Conservation (phyloP, 1,140 invertebrate genomes). For the Cherax quadricarinatus region DNA sequence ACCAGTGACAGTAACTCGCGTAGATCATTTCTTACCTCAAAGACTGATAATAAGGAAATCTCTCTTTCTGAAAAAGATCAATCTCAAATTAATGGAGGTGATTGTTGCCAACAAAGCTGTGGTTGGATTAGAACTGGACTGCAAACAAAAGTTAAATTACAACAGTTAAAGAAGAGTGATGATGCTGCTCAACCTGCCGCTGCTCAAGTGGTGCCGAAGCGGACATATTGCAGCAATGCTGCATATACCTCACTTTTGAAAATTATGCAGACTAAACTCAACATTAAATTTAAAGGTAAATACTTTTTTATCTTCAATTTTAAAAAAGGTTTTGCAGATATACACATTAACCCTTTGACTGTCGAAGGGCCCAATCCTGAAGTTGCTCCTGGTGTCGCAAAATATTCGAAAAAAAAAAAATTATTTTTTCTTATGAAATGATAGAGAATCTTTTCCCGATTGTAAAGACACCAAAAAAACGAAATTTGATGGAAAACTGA, state of each 20-base stretch:
- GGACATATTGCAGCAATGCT: conserved; percentile 33
- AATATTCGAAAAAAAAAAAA: no score
- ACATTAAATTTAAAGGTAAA: not conserved
- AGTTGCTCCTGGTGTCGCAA: no score
- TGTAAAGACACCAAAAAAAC: no score
- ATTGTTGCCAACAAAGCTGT: not conserved
- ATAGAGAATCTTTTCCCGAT: no score
- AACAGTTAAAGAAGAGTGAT: not conserved
- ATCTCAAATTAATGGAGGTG: not conserved
- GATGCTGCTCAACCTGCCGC: not conserved
- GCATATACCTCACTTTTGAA: conserved; percentile 39
- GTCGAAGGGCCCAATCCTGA: no score
- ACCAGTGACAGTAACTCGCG: not conserved
- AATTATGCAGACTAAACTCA: conserved; percentile 42
- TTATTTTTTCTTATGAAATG: no score
- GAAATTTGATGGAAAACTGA: no score
- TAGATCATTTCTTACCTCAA: conserved; percentile 8
- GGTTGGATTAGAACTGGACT: conserved; percentile 36
- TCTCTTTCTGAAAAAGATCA: not conserved
- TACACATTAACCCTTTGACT: no score
- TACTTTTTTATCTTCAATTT: no score
- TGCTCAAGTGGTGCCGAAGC: not conserved
- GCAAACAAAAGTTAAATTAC: conserved; percentile 40
- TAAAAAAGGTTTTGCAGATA: no score
- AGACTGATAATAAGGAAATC: conserved; percentile 15